Percentiles rank a stretch among this genome's conserved stretches.
These are phyloP conservation scores for Panorpa germanica DNA, from an alignment of 2,888 invertebrate genomes.

Conservation along the genomic window DNA sequence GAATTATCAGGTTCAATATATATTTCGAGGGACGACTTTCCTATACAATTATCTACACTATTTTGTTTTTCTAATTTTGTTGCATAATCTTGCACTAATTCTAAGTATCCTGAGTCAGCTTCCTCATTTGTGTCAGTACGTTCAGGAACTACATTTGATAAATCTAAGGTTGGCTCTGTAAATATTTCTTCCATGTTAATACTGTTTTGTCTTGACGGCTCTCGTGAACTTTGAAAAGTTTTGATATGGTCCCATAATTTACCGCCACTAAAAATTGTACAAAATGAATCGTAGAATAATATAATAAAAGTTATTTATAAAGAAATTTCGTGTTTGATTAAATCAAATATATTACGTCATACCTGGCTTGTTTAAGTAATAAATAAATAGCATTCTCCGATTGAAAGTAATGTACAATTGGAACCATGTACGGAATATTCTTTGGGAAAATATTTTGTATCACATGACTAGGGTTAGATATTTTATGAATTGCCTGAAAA, in stretches of 20 bases:
- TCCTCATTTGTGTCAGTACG: background rate
- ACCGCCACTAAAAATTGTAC: conserved; percentile 17
- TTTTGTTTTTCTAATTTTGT: too few relatives aligned
- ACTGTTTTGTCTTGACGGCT: conserved; percentile 13
- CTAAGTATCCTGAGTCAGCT: conserved; percentile 9
- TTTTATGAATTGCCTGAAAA: conserved; percentile 7
- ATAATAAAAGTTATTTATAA: too few relatives aligned
- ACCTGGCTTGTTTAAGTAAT: conserved; percentile 19
- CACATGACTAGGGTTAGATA: conserved; percentile 2
- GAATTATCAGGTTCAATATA: too few relatives aligned
- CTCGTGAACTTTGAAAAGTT: too few relatives aligned
- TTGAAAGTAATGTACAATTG: conserved; percentile 21
- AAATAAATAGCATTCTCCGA: conserved; percentile 23
- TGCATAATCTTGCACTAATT: conserved; percentile 8
- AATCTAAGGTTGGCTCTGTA: conserved; percentile 12
- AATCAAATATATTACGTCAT: too few relatives aligned
- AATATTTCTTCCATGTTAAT: conserved; percentile 16
- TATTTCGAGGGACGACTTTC: too few relatives aligned
- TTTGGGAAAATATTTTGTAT: conserved; percentile 20
- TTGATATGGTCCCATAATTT: conserved; percentile 21
- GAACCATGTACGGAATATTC: conserved; percentile 23
- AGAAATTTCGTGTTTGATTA: too few relatives aligned
- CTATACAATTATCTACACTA: too few relatives aligned
- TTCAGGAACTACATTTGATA: conserved; percentile 1
- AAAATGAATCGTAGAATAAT: background rate